Conservation (phyloP, 2,797 vertebrate genomes). For the Varecia variegata region DNA sequence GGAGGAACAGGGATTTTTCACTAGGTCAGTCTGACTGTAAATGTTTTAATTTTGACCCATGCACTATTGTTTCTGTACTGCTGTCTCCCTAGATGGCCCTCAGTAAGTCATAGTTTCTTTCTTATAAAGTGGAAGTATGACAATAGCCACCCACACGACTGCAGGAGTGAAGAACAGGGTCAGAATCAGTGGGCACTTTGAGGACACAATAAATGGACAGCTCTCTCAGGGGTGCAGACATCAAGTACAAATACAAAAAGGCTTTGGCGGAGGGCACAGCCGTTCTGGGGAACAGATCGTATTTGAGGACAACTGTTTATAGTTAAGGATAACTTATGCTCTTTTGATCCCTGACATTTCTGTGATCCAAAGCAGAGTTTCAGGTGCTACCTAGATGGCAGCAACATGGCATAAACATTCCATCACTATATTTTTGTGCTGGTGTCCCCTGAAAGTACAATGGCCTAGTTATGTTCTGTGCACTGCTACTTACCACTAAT, state of each 20-base stretch:
- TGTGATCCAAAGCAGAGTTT: background rate
- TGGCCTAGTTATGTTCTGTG: background rate
- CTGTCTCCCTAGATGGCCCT: background rate
- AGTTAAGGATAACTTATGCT: background rate
- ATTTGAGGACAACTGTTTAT: background rate
- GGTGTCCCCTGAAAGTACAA: background rate
- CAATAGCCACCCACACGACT: background rate
- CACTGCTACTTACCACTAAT: background rate
- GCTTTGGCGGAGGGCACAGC: background rate
- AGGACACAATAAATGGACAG: background rate
- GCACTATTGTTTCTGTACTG: background rate
- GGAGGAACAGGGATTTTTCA: background rate
- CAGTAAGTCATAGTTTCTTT: background rate
- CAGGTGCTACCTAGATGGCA: background rate
- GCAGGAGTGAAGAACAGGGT: background rate
- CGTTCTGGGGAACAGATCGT: background rate
- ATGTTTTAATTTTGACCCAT: background rate
- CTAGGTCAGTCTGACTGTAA: background rate
- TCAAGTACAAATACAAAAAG: background rate
- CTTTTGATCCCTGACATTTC: background rate
- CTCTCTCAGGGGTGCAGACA: background rate
- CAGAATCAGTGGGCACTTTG: background rate
- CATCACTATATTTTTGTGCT: background rate
- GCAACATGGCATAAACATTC: background rate
- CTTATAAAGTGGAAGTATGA: background rate